These are phyloP conservation scores for Scrobipalpa costella DNA, from an alignment of 2,888 invertebrate genomes.

Conservation along the genomic window DNA sequence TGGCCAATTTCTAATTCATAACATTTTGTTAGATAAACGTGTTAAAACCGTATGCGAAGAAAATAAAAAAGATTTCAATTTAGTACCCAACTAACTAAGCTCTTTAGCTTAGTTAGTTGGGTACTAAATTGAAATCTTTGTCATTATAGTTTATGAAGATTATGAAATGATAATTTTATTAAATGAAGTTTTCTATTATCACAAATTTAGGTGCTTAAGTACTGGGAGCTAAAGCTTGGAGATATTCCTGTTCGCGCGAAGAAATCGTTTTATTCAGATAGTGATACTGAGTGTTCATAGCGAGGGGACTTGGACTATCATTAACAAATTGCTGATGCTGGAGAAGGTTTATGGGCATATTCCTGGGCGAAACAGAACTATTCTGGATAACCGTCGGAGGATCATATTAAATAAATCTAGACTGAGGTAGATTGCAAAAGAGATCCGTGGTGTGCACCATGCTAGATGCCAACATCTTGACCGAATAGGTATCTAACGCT, in stretches of 20 bases:
- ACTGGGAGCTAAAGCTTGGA: slow-evolving; percentile 31
- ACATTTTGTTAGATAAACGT: background rate
- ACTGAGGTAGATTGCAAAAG: too few relatives aligned
- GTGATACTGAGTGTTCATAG: slow-evolving; percentile 56
- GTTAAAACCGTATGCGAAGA: background rate
- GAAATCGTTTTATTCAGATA: slow-evolving; percentile 29
- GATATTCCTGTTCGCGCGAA: slow-evolving; percentile 28
- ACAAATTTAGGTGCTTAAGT: background rate
- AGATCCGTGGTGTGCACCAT: too few relatives aligned
- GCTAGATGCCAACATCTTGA: too few relatives aligned
- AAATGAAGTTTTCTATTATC: background rate
- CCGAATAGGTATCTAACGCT: too few relatives aligned
- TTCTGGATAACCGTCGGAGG: slow-evolving; percentile 33
- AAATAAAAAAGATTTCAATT: background rate
- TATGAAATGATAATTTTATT: background rate
- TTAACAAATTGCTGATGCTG: slow-evolving; percentile 70
- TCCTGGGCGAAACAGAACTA: slow-evolving; percentile 33
- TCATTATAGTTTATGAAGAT: too few relatives aligned
- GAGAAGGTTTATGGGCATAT: slow-evolving; percentile 48
- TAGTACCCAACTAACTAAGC: background rate
- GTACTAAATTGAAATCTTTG: background rate
- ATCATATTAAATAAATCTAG: too few relatives aligned
- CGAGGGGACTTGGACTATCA: slow-evolving; percentile 60
- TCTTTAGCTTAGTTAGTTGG: too few relatives aligned
- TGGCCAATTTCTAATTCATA: background rate